Conservation (phyloP, 2,113 vertebrate genomes). For the Uropsilus gracilis region DNA sequence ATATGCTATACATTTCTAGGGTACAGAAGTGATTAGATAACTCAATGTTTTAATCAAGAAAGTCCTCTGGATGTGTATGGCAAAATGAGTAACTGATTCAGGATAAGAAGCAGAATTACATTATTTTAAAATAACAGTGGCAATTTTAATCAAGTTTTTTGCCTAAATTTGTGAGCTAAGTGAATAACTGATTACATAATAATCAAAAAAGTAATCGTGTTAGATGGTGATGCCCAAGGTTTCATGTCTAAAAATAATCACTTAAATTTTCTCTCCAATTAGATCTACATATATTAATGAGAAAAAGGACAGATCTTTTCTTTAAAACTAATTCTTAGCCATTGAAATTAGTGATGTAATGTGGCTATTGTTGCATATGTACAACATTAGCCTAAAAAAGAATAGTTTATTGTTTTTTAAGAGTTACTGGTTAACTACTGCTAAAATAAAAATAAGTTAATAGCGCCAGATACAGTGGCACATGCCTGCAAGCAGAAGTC, state of each 20-base stretch:
- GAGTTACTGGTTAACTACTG: background rate
- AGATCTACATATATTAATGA: slow-evolving; percentile 58
- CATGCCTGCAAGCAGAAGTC: too few species aligned
- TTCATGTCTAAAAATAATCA: slow-evolving; percentile 76
- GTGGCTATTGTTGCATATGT: background rate
- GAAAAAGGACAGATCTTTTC: slow-evolving; percentile 37
- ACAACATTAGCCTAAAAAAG: background rate
- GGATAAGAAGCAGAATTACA: slow-evolving; percentile 70
- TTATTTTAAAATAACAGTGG: slow-evolving; percentile 82
- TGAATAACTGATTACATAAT: slow-evolving; percentile 79
- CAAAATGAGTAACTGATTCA: slow-evolving; percentile 59
- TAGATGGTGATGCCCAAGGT: slow-evolving; percentile 61
- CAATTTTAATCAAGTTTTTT: slow-evolving; percentile 82
- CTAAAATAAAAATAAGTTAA: background rate
- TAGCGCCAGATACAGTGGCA: too few species aligned
- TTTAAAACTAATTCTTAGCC: slow-evolving; percentile 33
- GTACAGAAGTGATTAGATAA: slow-evolving; percentile 67
- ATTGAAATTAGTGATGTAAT: slow-evolving; percentile 14
- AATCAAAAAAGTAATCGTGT: slow-evolving; percentile 76
- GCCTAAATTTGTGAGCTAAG: slow-evolving; percentile 75
- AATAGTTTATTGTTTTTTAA: background rate
- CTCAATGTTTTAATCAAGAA: slow-evolving; percentile 74
- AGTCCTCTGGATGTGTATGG: background rate
- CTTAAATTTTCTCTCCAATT: slow-evolving; percentile 57
- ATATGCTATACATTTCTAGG: slow-evolving; percentile 43